phyloP scores from a whole-genome alignment of 1,140 invertebrate genomes.

The Drosophila lowei region DNA sequence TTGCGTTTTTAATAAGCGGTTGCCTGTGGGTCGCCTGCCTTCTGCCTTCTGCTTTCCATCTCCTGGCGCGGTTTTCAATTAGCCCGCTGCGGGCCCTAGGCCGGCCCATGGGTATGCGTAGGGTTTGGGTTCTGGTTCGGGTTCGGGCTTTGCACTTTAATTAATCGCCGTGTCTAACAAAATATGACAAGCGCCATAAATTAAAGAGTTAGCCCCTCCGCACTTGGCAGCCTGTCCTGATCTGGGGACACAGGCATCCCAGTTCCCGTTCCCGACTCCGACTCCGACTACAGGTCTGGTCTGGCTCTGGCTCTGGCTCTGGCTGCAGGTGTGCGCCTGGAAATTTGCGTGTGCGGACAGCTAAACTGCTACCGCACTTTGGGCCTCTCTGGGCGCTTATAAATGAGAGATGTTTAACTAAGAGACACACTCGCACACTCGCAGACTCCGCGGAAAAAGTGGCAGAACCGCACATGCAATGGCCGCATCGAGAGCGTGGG shows the following conservation, averaged over 20 bases:
- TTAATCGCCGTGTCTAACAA: constrained; percentile 81
- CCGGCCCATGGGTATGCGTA: constrained; percentile 21
- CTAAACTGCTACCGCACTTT: constrained; percentile 69
- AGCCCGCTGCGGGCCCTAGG: constrained; percentile 39
- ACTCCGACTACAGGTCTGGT: too few relatives aligned
- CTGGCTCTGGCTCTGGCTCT: constrained; percentile 23
- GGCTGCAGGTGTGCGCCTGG: constrained; percentile 49
- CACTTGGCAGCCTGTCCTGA: constrained; percentile 1
- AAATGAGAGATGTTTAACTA: constrained; percentile 82
- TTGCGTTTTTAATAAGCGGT: constrained; percentile 78
- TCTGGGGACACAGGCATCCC: constrained; percentile 6
- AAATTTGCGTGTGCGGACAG: constrained; percentile 81
- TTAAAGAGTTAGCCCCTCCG: constrained; percentile 45
- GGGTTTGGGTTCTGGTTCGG: neutral
- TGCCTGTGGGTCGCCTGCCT: constrained; percentile 23
- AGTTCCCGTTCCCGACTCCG: too few relatives aligned
- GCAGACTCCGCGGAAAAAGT: constrained; percentile 43
- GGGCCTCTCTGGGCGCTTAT: constrained; percentile 56
- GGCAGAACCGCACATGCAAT: constrained; percentile 40
- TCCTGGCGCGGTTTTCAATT: constrained; percentile 70
- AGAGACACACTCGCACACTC: constrained; percentile 57
- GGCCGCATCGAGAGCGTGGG: constrained; percentile 41
- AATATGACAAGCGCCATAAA: constrained; percentile 82
- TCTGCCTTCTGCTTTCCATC: constrained; percentile 53
- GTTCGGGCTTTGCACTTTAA: constrained; percentile 65